These are phyloP conservation scores for Habrosyne pyritoides DNA, from an alignment of 2,888 invertebrate species.

Conservation along the genomic window DNA sequence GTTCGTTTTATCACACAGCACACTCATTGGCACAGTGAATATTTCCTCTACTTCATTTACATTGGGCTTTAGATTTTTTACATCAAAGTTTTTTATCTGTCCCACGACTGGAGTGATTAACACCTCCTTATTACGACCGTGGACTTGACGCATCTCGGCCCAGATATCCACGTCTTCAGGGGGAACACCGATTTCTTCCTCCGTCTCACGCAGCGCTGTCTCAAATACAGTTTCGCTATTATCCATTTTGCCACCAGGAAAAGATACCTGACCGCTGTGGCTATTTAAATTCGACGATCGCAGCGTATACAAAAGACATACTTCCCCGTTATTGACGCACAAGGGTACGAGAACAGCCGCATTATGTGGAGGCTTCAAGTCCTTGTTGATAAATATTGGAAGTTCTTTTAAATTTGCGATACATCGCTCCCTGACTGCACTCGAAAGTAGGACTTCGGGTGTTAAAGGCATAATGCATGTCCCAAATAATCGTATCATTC, in stretches of 20 bases:
- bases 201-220: conserved; percentile 93
- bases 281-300: conserved; percentile 88
- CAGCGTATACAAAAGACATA: conserved; percentile 92
- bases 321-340: conserved; percentile 86
- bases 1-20: conserved; percentile 84
- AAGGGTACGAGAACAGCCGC: conserved; percentile 94
- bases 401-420: conserved; percentile 81
- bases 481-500: conserved; percentile 4
- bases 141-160: conserved; percentile 74
- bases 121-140: conserved; percentile 67
- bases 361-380: conserved; percentile 55
- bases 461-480: conserved; percentile 50
- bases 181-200: conserved; percentile 92
- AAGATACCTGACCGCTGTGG: conserved; percentile 93
- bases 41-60: conserved; percentile 90
- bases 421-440: conserved; percentile 82
- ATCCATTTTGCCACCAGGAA: conserved; percentile 92
- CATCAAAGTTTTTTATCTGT: conserved; percentile 73
- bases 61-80: conserved; percentile 83
- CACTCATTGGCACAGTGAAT: conserved; percentile 87
- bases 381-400: conserved; percentile 72
- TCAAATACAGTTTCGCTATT: conserved; percentile 84
- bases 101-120: conserved; percentile 90
- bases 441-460: conserved; percentile 74
- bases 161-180: conserved; percentile 86